These are phyloP conservation scores for Brachionichthys hirsutus DNA, from an alignment of 2,113 vertebrate species.

Conservation along the genomic window DNA sequence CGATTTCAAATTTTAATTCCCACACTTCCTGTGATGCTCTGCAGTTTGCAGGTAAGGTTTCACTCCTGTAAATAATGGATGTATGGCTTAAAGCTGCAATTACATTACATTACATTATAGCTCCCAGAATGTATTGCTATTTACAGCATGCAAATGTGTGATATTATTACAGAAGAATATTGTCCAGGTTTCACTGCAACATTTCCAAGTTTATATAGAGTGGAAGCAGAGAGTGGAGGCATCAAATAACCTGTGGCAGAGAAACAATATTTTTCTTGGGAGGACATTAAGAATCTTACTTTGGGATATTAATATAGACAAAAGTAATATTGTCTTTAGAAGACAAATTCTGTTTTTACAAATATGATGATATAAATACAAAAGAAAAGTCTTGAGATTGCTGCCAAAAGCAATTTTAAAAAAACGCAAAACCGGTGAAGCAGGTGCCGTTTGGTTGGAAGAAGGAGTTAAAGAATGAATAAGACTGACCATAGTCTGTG, in stretches of 20 bases:
- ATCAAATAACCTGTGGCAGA: conserved; percentile 21
- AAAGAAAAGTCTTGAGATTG: conserved; percentile 6
- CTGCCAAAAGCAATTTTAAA: conserved; percentile 19
- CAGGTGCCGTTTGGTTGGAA: conserved; percentile 39
- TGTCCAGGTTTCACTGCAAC: too few relatives aligned
- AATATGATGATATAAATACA: neutral
- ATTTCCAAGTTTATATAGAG: too few relatives aligned
- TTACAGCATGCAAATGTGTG: too few relatives aligned
- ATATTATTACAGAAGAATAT: too few relatives aligned
- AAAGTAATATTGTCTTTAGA: neutral
- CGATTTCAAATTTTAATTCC: too few relatives aligned
- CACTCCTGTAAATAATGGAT: too few relatives aligned
- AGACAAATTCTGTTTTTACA: neutral
- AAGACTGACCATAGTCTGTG: conserved; percentile 46
- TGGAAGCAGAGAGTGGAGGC: conserved; percentile 39
- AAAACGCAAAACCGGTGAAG: conserved; percentile 13
- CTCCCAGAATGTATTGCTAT: too few relatives aligned
- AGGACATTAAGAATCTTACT: conserved; percentile 22
- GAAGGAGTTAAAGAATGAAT: conserved; percentile 21
- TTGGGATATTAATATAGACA: too few relatives aligned
- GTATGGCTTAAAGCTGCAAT: too few relatives aligned
- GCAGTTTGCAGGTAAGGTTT: too few relatives aligned
- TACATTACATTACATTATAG: too few relatives aligned
- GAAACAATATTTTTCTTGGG: conserved; percentile 14
- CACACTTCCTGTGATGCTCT: too few relatives aligned